These are phyloP conservation scores for Caretta caretta DNA, from an alignment of 2,113 vertebrate species.

Conservation along the genomic window DNA sequence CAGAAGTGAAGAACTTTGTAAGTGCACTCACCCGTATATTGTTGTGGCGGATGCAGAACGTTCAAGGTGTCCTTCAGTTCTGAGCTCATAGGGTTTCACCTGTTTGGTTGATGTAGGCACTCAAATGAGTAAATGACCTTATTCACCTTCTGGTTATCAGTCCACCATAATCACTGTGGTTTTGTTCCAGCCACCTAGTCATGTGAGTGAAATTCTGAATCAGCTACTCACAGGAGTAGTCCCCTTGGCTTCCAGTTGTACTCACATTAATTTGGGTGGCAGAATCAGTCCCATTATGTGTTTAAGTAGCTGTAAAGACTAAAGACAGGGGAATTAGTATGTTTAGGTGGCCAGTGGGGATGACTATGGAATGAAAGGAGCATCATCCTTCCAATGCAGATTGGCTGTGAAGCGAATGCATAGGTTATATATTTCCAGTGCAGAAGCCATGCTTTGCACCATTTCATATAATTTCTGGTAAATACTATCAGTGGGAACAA, in stretches of 20 bases:
- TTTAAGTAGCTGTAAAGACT: neutral
- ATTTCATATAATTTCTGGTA: neutral
- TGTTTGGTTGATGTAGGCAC: neutral
- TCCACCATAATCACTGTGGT: neutral
- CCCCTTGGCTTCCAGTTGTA: neutral
- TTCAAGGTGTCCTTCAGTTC: neutral
- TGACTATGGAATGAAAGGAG: neutral
- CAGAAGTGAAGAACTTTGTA: neutral
- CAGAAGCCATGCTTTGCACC: neutral
- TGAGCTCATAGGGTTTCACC: neutral
- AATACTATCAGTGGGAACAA: constrained; percentile 41
- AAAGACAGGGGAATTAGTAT: neutral
- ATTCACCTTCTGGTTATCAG: neutral
- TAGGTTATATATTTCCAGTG: neutral
- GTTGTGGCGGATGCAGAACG: neutral
- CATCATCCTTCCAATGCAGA: neutral
- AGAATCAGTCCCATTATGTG: neutral
- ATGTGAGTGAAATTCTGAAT: neutral
- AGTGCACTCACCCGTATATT: constrained; percentile 2
- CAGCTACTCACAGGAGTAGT: neutral
- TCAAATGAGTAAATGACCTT: neutral
- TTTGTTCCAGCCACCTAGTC: neutral
- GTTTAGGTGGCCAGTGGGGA: neutral
- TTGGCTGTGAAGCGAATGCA: neutral
- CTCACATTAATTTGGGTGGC: neutral